phyloP scores from a whole-genome alignment of 2,888 invertebrate genomes.

The Epistrophe eligans region DNA sequence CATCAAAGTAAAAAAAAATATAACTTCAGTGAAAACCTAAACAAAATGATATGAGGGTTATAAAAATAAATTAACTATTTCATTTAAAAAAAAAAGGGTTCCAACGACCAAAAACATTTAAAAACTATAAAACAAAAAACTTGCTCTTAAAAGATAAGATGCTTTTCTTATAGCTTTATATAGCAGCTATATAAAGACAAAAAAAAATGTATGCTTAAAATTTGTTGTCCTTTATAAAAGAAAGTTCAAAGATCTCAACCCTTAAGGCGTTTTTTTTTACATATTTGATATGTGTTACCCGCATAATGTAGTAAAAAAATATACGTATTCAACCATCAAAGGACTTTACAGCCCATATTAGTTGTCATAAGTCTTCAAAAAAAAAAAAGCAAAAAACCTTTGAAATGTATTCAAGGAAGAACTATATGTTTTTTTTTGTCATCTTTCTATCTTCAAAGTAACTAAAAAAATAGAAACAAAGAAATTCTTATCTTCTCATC shows the following conservation, averaged over 20 bases:
- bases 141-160: constrained; percentile 7
- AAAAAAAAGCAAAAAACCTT: neutral
- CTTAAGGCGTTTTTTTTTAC: neutral
- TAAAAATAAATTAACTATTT: constrained; percentile 11
- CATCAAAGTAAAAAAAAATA: neutral
- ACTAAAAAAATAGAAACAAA: neutral
- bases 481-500: constrained; percentile 13
- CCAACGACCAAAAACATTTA: constrained; percentile 28
- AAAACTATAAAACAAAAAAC: constrained; percentile 29
- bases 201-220: neutral
- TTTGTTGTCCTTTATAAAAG: neutral
- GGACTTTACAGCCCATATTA: constrained; percentile 25
- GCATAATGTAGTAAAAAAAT: constrained; percentile 11
- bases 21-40: neutral
- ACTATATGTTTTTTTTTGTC: neutral
- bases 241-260: constrained; percentile 27
- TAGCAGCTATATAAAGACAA: too few species aligned
- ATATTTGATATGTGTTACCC: constrained; percentile 5
- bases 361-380: constrained; percentile 12
- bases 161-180: neutral
- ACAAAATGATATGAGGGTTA: neutral
- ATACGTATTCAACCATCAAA: constrained; percentile 13
- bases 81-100: constrained; percentile 8
- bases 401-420: constrained; percentile 3
- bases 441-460: neutral